Evolutionary conservation across 2,888 invertebrate species (phyloP), one percentile per base, ranked within the genome.

Genomic region (Leptura quadrifasciata): DNA sequence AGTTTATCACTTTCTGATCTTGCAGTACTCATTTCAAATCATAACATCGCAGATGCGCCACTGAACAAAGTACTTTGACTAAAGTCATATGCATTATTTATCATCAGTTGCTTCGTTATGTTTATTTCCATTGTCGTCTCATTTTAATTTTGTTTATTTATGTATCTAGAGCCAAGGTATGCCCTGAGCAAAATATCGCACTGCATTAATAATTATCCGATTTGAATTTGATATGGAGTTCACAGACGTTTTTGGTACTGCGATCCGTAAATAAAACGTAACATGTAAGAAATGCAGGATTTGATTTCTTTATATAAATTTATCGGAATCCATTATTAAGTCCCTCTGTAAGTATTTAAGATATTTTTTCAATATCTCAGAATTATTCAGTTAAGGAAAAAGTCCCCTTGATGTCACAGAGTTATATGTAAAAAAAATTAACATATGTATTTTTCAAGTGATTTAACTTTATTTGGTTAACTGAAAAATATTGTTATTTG

Each of bases 61-160:
- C 15, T 52, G 65, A 18, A 18, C 2, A 2, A 5, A 4, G 35
- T 18, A 21, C 65, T 20, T 57, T 57, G 57, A 21, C 74, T 70
- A 70, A n/a, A 12, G 18, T 52, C 12, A 39, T 71, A 70, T 76
- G 63, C 72, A 78, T 78, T 76, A 78, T 78, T 78, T 71, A 77
- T 76, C 75, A 63, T 67, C 58, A 72, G 55, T 69, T 72, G 70
- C 72, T 72, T 76, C 72, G 76, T 76, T 74, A 74, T 74, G 74
- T 77, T 77, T 74, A 77, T 57, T 72, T 68, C 73, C 77, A 79
- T 78, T 78, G 76, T 78, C 67, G 77, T 68, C 75, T 80, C 76
- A 78, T 78, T 78, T 76, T 80, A 76, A 76, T 80, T 76, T 78
- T 72, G 76, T 74, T 78, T 80, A 77, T 79, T 77, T 79, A 76